Evolutionary conservation across 2,113 vertebrate species (phyloP).

Genomic region (Mungos mungo): DNA sequence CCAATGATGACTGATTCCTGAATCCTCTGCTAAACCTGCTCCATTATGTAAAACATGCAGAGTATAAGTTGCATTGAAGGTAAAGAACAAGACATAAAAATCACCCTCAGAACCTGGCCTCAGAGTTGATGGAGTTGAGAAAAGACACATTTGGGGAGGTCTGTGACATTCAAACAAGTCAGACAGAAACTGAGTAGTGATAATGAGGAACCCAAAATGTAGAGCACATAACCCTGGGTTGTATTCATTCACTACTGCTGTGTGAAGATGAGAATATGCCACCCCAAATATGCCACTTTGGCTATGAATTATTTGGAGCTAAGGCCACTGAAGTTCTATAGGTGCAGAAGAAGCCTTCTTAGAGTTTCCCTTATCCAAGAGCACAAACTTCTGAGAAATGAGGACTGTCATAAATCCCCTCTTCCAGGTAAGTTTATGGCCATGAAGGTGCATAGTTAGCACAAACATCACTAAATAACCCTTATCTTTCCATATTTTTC

Average conservation of each 20-base stretch:
- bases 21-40: not conserved
- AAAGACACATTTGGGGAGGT: not conserved
- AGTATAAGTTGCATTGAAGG: not conserved
- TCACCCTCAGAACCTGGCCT: not conserved
- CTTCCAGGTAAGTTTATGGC: not conserved
- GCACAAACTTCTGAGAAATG: not conserved
- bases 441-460: too few relatives aligned
- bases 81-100: not conserved
- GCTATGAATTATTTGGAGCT: not conserved
- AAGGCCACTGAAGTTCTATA: not conserved
- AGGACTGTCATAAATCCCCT: not conserved
- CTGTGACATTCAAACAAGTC: not conserved
- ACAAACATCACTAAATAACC: not conserved
- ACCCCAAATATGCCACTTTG: not conserved
- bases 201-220: not conserved
- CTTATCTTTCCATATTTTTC: not conserved
- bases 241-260: not conserved
- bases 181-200: too few relatives aligned
- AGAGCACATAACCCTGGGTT: too few relatives aligned
- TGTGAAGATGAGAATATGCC: not conserved
- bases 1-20: not conserved
- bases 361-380: not conserved
- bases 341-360: not conserved
- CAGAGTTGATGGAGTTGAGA: not conserved
- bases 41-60: not conserved